Percentiles rank a stretch among this genome's conserved stretches.
phyloP scores from a whole-genome alignment of 1,140 invertebrate species.

The Macrostomum lignano region DNA sequence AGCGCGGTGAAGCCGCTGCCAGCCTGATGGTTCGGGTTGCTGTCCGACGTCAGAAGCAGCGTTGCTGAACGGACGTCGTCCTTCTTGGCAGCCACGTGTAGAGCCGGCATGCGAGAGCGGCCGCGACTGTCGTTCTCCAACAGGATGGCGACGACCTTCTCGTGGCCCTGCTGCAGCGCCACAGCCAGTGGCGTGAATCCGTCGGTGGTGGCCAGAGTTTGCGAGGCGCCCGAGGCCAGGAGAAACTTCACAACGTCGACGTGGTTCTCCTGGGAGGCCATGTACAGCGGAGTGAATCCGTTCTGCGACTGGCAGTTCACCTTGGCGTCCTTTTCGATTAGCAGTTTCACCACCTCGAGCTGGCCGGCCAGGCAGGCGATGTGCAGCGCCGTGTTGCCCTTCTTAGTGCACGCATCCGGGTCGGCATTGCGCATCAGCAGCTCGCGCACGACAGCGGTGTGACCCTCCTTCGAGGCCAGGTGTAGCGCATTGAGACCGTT shows the following conservation, averaged over 20 bases:
- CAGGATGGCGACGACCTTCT: slow-evolving; percentile 58
- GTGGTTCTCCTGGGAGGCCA: slow-evolving; percentile 92
- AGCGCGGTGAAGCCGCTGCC: slow-evolving; percentile 91
- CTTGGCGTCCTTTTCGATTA: slow-evolving; percentile 68
- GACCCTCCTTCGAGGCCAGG: slow-evolving; percentile 91
- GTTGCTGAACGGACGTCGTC: slow-evolving; percentile 75
- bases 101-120: slow-evolving; percentile 31
- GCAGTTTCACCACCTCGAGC: slow-evolving; percentile 65
- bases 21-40: slow-evolving; percentile 1
- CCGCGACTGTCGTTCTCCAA: slow-evolving; percentile 27
- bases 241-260: slow-evolving; percentile 72
- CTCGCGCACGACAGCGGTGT: slow-evolving; percentile 70
- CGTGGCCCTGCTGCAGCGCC: slow-evolving; percentile 71
- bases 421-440: slow-evolving; percentile 70
- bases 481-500: slow-evolving; percentile 85
- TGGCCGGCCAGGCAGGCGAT: slow-evolving; percentile 91
- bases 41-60: slow-evolving; percentile 57
- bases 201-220: slow-evolving; percentile 18
- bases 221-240: slow-evolving; percentile 62
- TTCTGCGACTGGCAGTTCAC: slow-evolving; percentile 71
- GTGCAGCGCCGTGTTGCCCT: slow-evolving; percentile 90
- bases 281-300: slow-evolving; percentile 89
- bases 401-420: slow-evolving; percentile 83
- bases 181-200: slow-evolving; percentile 67
- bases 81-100: slow-evolving; percentile 88